These are phyloP conservation scores for Chalcis sispes DNA, from an alignment of 2,888 invertebrate species.

Conservation along the genomic window DNA sequence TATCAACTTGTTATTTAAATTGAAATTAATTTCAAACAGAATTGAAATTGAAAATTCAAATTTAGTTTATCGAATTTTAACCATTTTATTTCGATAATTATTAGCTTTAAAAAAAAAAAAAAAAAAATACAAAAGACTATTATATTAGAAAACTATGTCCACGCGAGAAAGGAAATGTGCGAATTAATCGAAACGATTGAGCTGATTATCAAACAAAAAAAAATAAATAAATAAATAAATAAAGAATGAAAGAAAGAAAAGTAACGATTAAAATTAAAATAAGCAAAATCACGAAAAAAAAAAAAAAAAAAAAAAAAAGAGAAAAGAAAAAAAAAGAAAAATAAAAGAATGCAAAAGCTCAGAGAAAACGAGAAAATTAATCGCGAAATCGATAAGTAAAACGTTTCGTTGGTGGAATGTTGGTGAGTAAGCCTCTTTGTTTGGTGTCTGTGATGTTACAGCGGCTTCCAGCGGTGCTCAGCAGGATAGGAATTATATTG, in stretches of 20 bases:
- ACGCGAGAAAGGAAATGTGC: neutral
- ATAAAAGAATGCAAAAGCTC: slow-evolving; percentile 22
- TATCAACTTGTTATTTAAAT: no score
- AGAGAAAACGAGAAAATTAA: no score
- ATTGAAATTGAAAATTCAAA: no score
- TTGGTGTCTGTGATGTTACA: slow-evolving; percentile 80
- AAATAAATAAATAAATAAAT: neutral
- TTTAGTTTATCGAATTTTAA: no score
- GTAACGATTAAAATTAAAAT: no score
- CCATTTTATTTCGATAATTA: no score
- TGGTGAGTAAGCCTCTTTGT: slow-evolving; percentile 76
- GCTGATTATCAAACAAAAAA: neutral
- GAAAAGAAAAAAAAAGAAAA: slow-evolving; percentile 40
- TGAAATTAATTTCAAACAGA: no score
- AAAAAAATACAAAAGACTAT: no score
- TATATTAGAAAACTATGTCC: slow-evolving; percentile 24
- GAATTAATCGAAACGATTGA: neutral
- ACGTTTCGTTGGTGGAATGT: slow-evolving; percentile 71
- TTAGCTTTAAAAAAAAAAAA: no score
- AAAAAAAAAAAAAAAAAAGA: neutral
- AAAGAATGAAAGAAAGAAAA: slow-evolving; percentile 37
- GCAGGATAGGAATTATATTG: slow-evolving; percentile 97
- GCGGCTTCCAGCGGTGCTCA: slow-evolving; percentile 96
- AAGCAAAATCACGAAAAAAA: neutral
- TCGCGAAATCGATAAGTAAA: slow-evolving; percentile 65